Evolutionary conservation across 2,113 vertebrate genomes (phyloP), one percentile per base, ranked within the genome.

Genomic region (Cepphus grylle): DNA sequence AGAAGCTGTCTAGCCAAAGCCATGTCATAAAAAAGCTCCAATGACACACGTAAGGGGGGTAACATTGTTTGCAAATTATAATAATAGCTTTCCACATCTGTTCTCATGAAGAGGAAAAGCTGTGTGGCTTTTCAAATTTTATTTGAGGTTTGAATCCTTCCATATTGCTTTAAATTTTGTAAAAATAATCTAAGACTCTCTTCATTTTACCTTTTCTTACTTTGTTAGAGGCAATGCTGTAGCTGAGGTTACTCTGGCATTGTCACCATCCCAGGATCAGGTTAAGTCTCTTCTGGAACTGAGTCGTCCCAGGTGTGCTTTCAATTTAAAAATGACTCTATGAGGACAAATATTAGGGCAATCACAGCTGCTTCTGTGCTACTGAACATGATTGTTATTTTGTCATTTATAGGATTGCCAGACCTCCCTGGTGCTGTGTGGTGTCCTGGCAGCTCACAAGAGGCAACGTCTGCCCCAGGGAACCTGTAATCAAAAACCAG

Each of bases 31-130:
- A 92, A 94, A 81, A 82, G 50, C 93, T 93, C 87, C 93, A 91
- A 34, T 87, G 87, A 91, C 89, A 96, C 45, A 91, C 74, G 66
- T 82, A 90, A 93, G 53, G 74, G 56, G 84, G 49, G 74, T 79
- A 96, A 93, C 89, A 93, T 95, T 97, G 96, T 95, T 96, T 91
- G 78, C 89, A 96, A 96, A 96, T 95, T 96, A 95, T 93, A 96
- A 85, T 95, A 94, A 97, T 94, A 78, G 94, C 93, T 95, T 94
- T 87, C 70, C 91, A 94, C 94, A 95, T 94, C 95, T 96, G 89
- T 94, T 95, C 93, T 85, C 55, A 12, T 30, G 67, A 95, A 93
- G 91, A 88, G 34, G 42, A 52, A 96, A 94, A 92, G 93, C 95
- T 95, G 89, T 66, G 71, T 93, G 81, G 58, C 62, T 90, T 86